Evolutionary conservation across 2,888 invertebrate species (phyloP), one percentile per base, ranked within the genome.

Genomic region (Cepaea hortensis): DNA sequence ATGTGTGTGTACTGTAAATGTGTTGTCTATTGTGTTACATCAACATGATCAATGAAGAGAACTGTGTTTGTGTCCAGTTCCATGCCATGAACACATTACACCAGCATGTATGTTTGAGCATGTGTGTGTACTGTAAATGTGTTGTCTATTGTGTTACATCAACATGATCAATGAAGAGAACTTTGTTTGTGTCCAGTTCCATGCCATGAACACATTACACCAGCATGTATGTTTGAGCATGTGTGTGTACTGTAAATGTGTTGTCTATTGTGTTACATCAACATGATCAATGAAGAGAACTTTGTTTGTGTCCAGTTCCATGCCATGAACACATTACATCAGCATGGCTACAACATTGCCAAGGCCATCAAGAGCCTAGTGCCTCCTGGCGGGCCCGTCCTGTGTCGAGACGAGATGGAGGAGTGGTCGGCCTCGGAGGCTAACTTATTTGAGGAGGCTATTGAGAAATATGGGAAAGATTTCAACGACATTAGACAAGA

Each of bases 341-440:
- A 97, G 95, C 97, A 98, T 93, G 96, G 96, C 88, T 99, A 99
- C 95, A 97, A 98, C 95, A 96, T 99, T 94, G 97, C 98, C 91
- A 96, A 96, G 93, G 97, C 98, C 87, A 96, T 98, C 95, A 97
- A 97, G 92, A 97, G 98, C 86, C 96, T 99, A 93, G 98, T 99
- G 94, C 98, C 99, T 87, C 97, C 97, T 90, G 97, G 97, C 91
- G 98, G 99, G 23, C 99, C 99, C 48, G 98, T 99, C 92, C 96
- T 99, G 91, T 95, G 94, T 90, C 96, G 99, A 91, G 99, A 99
- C 95, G 99, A 99, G 96, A 98, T 99, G 97, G 99, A 99, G 95
- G 99, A 99, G 95, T 99, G 99, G 99, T 98, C 99, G 91, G 98
- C 99, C 76, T 98, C 98, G 18, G 99, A 99, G 95, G 99, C 99